A percentile compares a stretch with the other conserved stretches of the same genome.
Conservation (phyloP, 2,113 vertebrate genomes). For the Paracanthobrama guichenoti region DNA sequence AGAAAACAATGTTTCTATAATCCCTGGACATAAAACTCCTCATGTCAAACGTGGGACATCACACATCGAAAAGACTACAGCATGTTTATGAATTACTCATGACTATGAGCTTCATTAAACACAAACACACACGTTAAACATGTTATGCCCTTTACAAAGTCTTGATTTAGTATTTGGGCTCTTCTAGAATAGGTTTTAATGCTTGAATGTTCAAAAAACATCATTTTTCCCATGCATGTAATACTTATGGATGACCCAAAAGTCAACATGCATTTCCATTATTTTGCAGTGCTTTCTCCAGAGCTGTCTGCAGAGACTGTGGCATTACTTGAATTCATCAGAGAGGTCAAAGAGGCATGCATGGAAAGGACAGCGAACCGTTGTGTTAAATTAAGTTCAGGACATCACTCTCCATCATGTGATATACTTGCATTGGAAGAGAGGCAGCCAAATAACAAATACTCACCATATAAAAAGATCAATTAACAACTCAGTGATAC, state of each 20-base stretch:
- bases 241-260: neutral
- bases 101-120: neutral
- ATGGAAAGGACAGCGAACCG: neutral
- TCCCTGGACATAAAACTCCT: neutral
- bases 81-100: slow-evolving; percentile 1
- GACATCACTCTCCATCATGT: neutral
- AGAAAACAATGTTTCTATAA: slow-evolving; percentile 28
- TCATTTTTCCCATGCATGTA: neutral
- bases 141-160: too few relatives aligned
- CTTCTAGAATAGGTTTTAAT: too few relatives aligned
- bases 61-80: neutral
- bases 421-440: neutral
- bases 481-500: neutral
- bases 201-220: too few relatives aligned
- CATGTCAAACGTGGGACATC: neutral
- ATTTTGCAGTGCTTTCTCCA: neutral
- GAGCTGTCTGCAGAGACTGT: neutral
- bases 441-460: neutral
- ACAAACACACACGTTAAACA: neutral
- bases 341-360: neutral
- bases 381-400: neutral
- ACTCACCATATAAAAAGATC: neutral
- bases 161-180: too few relatives aligned
- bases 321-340: neutral
- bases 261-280: neutral